phyloP scores from a whole-genome alignment of 2,888 invertebrate genomes.

The Cacoxenus indagator region DNA sequence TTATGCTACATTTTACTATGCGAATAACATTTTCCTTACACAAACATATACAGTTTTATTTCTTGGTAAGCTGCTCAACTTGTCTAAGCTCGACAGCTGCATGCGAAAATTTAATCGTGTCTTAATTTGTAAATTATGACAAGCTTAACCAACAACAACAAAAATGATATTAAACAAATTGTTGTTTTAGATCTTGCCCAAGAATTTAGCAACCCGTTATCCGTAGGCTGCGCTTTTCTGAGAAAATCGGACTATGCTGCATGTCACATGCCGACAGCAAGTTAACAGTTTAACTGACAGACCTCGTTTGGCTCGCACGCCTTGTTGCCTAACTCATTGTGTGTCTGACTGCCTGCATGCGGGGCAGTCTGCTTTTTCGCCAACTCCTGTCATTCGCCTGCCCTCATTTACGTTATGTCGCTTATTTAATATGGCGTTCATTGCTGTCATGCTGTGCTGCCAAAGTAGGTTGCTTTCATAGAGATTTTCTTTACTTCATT shows the following conservation, averaged over 20 bases:
- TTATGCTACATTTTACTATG: no score
- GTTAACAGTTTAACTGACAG: neutral
- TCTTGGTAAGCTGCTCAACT: no score
- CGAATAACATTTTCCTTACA: no score
- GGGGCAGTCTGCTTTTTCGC: no score
- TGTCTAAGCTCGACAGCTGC: no score
- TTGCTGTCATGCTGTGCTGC: neutral
- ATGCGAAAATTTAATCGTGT: neutral
- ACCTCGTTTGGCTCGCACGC: neutral
- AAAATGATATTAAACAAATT: no score
- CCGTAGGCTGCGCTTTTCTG: no score
- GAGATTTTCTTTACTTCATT: neutral
- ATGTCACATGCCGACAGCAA: neutral
- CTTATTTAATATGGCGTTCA: neutral
- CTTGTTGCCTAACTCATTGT: neutral
- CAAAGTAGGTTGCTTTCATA: neutral
- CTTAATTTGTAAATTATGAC: slow-evolving; percentile 5
- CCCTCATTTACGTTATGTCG: neutral
- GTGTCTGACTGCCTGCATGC: no score
- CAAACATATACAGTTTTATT: no score
- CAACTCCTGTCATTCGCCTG: neutral
- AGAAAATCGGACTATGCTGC: neutral
- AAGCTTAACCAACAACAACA: no score
- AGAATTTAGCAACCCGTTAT: no score
- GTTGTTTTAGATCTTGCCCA: no score